Conservation (phyloP, 2,113 vertebrate genomes). For the Promerops cafer region DNA sequence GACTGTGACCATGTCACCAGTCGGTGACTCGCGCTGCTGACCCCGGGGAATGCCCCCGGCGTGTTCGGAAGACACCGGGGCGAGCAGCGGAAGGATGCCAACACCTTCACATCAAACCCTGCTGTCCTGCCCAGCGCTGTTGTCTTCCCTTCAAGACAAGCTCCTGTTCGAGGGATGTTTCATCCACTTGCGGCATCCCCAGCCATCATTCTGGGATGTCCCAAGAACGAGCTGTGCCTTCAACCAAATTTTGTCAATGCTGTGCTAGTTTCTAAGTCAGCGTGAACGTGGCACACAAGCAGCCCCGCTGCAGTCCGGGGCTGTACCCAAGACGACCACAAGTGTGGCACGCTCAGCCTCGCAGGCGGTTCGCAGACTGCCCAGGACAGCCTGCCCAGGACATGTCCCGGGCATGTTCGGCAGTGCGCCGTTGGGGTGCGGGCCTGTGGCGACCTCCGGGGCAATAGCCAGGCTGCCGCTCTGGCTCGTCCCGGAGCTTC, state of each 20-base stretch:
- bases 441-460: not conserved
- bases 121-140: not conserved
- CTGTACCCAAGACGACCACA: not conserved
- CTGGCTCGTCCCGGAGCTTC: not conserved
- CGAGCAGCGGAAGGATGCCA: not conserved
- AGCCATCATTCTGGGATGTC: not conserved
- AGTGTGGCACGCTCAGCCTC: not conserved
- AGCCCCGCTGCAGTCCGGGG: not conserved
- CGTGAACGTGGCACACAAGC: rapidly evolving
- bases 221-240: not conserved
- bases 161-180: not conserved
- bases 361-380: not conserved
- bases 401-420: not conserved
- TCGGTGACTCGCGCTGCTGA: not conserved
- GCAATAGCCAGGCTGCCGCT: not conserved
- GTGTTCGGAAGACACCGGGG: rapidly evolving
- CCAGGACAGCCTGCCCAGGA: not conserved
- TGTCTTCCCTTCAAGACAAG: not conserved
- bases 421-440: rapidly evolving
- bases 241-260: not conserved
- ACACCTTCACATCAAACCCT: not conserved
- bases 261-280: no score
- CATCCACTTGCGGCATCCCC: not conserved
- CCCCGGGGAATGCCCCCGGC: not conserved
- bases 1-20: rapidly evolving